Base-by-base conservation (phyloP, 2,888 invertebrate genomes). In the Acutogordius australiensis region DNA sequence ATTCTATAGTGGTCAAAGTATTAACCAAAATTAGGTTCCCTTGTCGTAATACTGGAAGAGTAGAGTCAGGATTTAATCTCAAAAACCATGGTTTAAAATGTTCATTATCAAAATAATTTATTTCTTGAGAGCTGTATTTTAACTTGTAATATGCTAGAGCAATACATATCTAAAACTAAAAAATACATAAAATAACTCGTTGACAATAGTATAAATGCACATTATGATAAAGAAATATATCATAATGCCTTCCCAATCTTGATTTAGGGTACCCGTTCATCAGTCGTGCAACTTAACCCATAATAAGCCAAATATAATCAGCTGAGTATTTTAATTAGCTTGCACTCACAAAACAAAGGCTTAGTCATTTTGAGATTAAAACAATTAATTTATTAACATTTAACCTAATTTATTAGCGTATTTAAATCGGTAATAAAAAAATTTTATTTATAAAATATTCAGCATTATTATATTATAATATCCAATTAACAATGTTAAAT, bases 11-110 rank as follows among this genome's bases (percentile, higher is more conserved):
- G 23, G 8, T 13, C 8, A 51, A 4, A 21, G 51, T 51, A 23
- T 51, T 51, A 4, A 23, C 23, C 23, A 51, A 21, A n/a, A 51
- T 51, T n/a, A 13, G 13, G 4, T 8, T 51, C 4, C 51, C 51
- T n/a, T 51, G 51, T 23, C 51, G 8, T 4, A 51, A 4, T 21
- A 23, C 23, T n/a, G 51, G 51, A 8, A 51, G 23, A 51, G n/a
- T n/a, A 21, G 51, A 13, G 23, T 51, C 51, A n/a, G 51, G 51
- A 26, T 51, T 51, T 8, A 51, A n/a, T 4, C 51, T 8, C 26
- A 51, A 4, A 23, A 51, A 51, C 51, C 51, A 51, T n/a, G 51
- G 51, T 26, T 51, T 51, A 51, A n/a, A 51, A 4, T 51, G 51
- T 23, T 51, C 51, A 51, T 51, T 51, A n/a, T 51, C 51, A 4